Conservation (phyloP, 1,140 invertebrate genomes). For the Frieseomelitta varia region DNA sequence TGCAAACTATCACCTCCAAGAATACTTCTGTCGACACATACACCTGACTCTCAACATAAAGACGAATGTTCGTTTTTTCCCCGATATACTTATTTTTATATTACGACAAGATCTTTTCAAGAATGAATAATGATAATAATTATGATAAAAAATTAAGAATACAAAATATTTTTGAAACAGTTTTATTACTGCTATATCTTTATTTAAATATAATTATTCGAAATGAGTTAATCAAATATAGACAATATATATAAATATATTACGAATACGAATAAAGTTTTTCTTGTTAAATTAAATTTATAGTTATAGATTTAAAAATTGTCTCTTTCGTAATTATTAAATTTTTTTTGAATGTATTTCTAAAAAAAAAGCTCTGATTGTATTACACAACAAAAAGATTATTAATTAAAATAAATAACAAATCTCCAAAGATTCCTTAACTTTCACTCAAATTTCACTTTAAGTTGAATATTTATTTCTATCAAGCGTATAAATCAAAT, state of each 20-base stretch:
- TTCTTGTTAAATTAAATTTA: too few relatives aligned
- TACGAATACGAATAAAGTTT: too few relatives aligned
- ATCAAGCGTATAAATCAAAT: neutral
- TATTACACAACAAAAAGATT: neutral
- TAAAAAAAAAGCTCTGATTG: neutral
- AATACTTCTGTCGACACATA: constrained; percentile 26
- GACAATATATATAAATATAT: neutral
- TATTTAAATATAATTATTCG: neutral
- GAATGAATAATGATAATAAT: too few relatives aligned
- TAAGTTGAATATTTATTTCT: neutral
- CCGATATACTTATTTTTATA: neutral
- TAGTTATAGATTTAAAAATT: neutral
- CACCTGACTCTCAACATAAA: constrained; percentile 23
- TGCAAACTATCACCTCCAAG: constrained; percentile 5
- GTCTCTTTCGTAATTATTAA: neutral
- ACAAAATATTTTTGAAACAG: neutral
- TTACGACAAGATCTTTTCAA: neutral
- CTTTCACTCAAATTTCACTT: neutral
- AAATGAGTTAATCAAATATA: neutral
- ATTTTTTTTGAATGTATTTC: neutral
- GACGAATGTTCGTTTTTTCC: neutral
- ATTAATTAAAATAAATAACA: neutral
- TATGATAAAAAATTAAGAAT: neutral
- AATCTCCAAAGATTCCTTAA: neutral
- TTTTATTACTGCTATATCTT: neutral